These are phyloP conservation scores for Rhizomys pruinosus DNA, from an alignment of 2,113 vertebrate genomes.

Conservation along the genomic window DNA sequence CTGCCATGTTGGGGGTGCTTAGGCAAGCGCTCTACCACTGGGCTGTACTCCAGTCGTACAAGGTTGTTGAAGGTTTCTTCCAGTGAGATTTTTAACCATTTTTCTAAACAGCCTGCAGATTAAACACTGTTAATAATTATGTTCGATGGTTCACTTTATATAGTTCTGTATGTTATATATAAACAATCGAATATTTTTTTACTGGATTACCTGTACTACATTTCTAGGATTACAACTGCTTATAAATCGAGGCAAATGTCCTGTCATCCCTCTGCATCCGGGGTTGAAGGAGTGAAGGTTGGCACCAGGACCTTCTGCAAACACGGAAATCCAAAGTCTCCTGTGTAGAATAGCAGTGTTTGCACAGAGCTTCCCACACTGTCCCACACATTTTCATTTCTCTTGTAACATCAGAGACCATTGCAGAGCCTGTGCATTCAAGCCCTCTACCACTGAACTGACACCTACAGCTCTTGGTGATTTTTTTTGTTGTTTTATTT, in stretches of 20 bases:
- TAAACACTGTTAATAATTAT: not conserved
- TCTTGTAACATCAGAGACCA: not conserved
- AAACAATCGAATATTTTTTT: slow-evolving; percentile 1
- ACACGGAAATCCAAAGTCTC: not conserved
- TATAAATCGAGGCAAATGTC: not conserved
- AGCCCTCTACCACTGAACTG: not conserved
- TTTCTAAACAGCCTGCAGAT: not conserved
- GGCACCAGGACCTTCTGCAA: not conserved
- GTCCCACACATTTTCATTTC: not conserved
- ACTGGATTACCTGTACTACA: not conserved
- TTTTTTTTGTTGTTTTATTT: not conserved
- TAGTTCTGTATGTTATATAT: not conserved
- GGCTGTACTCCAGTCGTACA: not conserved
- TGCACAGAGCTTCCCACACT: not conserved
- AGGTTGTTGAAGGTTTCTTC: not conserved
- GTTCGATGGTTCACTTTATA: not conserved
- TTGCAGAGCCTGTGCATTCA: not conserved
- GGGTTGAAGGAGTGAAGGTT: not conserved
- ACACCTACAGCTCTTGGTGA: not conserved
- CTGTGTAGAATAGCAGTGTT: not conserved
- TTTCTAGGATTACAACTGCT: not conserved
- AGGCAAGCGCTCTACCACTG: not conserved
- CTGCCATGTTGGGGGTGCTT: not conserved
- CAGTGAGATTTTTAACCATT: not conserved
- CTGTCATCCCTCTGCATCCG: not conserved